Base-by-base conservation (phyloP, 2,113 vertebrate species). In the Odobenus rosmarus region DNA sequence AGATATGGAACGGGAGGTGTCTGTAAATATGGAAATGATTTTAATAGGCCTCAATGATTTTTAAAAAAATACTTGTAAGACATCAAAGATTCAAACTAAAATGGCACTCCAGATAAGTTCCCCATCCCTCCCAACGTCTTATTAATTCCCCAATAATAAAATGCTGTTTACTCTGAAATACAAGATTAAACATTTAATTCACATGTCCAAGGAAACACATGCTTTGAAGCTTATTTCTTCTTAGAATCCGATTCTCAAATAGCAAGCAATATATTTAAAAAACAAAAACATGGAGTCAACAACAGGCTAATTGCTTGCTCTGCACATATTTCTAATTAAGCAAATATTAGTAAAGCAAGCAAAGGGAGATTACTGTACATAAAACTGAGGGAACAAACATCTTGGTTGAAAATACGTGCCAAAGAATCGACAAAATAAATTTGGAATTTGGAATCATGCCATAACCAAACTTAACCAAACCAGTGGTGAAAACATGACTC, bases 61-160 rank as follows among this genome's bases (percentile, higher is more conserved):
- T 31, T 86, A 4, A 95, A 87, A 76, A 92, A 92, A n/a, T 76
- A 94, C 61, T 53, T 86, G 18, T 57, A 93, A 95, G 23, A 59
- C 7, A 87, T 36, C 61, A 94, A 82, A 57, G 62, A 96, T 72
- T 96, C 46, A 92, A 95, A 92, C 8, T 74, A 36, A 96, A 82
- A 49, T 31, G 57, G 8, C 39, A 92, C 3, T 89, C 6, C 12
- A 89, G 33, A 12, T 88, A 77, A 79, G 31, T 53, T 31, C 21
- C 76, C 49, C 9, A 33, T 4, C 7, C 19, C 12, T n/a, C 49
- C 33, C 62, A 69, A 28, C 53, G 13, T 80, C 39, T 91, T 87
- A 90, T n/a, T 89, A 90, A 90, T 7, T 96, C 31, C 49, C 96
- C 53, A 91, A 19, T 61, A 90, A 88, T 51, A 92, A 92, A 53